Percentiles rank a stretch among this genome's conserved stretches.
Evolutionary conservation across 2,888 invertebrate species (phyloP).

Genomic region (Mechanitis mazaeus): DNA sequence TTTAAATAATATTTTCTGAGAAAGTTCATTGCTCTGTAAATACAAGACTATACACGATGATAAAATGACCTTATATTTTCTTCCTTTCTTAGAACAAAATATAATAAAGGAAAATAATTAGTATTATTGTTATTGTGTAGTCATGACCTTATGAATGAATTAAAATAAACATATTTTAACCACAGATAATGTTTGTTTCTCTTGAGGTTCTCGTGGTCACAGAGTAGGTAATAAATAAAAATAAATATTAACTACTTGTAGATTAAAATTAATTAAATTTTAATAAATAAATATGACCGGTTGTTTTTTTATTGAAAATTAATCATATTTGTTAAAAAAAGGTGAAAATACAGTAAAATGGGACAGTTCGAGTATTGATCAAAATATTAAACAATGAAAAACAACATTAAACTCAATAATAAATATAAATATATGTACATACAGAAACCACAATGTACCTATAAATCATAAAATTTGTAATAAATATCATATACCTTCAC

Average conservation of each 20-base stretch:
- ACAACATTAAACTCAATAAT: too few relatives aligned
- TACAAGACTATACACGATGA: constrained; percentile 18
- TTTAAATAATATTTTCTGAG: constrained; percentile 21
- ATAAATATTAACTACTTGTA: constrained; percentile 21
- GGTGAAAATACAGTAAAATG: too few relatives aligned
- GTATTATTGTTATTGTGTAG: constrained; percentile 17
- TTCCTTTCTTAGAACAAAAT: constrained; percentile 21
- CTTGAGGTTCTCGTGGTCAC: constrained; percentile 22
- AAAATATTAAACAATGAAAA: too few relatives aligned
- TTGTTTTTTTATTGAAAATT: too few relatives aligned
- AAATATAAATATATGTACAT: too few relatives aligned
- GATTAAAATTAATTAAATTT: constrained; percentile 13
- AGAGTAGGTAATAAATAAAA: constrained; percentile 21
- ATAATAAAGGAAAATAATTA: constrained; percentile 21
- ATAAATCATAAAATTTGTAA: too few relatives aligned
- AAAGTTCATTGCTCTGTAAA: constrained; percentile 26
- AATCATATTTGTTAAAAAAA: too few relatives aligned
- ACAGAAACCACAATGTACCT: too few relatives aligned
- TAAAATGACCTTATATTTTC: constrained; percentile 21
- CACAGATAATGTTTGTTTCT: constrained; percentile 21
- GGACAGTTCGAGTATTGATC: too few relatives aligned
- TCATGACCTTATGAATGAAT: constrained; percentile 21
- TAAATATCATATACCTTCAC: too few relatives aligned
- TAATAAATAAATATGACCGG: constrained; percentile 11
- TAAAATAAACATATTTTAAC: constrained; percentile 22